These are phyloP conservation scores for Melanaphis sacchari DNA, from an alignment of 1,140 invertebrate species.

Conservation along the genomic window DNA sequence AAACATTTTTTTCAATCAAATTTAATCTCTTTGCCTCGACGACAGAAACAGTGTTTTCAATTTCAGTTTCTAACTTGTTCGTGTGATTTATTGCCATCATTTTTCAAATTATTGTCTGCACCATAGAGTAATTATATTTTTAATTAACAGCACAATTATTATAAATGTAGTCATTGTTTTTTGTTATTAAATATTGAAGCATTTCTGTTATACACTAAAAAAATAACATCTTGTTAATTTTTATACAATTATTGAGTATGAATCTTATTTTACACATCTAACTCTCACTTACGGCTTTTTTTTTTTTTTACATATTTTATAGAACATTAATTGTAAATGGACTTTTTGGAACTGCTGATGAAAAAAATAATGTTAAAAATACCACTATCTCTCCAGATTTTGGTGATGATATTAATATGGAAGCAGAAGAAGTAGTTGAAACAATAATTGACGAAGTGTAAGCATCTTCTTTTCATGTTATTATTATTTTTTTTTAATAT, in stretches of 20 bases:
- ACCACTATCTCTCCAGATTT: background rate
- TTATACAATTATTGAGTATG: background rate
- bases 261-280: background rate
- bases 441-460: background rate
- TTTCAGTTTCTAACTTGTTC: background rate
- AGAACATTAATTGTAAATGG: slow-evolving; percentile 11
- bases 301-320: background rate
- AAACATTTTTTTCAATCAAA: background rate
- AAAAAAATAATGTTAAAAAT: background rate
- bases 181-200: too few species aligned
- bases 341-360: background rate
- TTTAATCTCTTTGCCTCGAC: too few species aligned
- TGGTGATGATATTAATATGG: background rate
- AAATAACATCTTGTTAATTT: background rate
- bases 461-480: background rate
- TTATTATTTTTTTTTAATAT: background rate
- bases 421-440: background rate
- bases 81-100: background rate
- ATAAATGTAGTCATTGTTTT: background rate
- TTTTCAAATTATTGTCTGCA: background rate
- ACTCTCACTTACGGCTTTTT: background rate
- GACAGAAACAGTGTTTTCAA: background rate
- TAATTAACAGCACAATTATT: background rate
- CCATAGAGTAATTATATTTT: background rate
- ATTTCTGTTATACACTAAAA: background rate